A percentile compares a stretch with the other conserved stretches of the same genome.
These are phyloP conservation scores for Daboia siamensis DNA, from an alignment of 2,113 vertebrate species.

Conservation along the genomic window DNA sequence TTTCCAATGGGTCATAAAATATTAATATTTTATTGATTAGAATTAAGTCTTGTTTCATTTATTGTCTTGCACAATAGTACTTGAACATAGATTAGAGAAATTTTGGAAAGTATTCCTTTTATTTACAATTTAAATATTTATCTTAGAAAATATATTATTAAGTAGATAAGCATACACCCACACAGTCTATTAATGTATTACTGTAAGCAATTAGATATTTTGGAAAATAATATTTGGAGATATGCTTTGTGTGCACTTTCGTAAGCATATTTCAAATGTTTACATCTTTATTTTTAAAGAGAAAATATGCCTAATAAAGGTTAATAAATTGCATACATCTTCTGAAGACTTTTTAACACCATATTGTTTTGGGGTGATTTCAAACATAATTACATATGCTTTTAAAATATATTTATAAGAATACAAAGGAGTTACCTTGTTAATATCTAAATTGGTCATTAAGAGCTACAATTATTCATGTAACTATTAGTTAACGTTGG, in stretches of 20 bases:
- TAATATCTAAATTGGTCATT: slow-evolving; percentile 54
- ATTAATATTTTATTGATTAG: neutral
- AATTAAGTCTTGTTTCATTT: neutral
- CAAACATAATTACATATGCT: slow-evolving; percentile 34
- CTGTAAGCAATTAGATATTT: neutral
- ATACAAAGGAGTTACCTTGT: slow-evolving; percentile 48
- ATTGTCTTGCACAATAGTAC: neutral
- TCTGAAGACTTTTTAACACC: neutral
- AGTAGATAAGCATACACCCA: neutral
- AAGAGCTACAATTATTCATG: slow-evolving; percentile 54
- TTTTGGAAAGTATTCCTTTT: slow-evolving; percentile 12
- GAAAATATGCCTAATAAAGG: neutral
- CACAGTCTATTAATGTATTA: neutral
- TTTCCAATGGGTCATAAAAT: neutral
- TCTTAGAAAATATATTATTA: neutral
- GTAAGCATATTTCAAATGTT: slow-evolving; percentile 3
- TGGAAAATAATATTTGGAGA: neutral
- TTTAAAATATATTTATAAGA: slow-evolving; percentile 62
- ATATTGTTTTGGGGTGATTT: slow-evolving; percentile 20
- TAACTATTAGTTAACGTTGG: slow-evolving; percentile 49
- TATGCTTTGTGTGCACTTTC: slow-evolving; percentile 9
- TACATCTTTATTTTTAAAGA: neutral
- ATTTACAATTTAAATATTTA: slow-evolving; percentile 3
- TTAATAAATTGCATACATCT: neutral
- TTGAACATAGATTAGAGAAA: neutral